Evolutionary conservation across 2,888 invertebrate species (phyloP).

Genomic region (Amphiduros pacificus): DNA sequence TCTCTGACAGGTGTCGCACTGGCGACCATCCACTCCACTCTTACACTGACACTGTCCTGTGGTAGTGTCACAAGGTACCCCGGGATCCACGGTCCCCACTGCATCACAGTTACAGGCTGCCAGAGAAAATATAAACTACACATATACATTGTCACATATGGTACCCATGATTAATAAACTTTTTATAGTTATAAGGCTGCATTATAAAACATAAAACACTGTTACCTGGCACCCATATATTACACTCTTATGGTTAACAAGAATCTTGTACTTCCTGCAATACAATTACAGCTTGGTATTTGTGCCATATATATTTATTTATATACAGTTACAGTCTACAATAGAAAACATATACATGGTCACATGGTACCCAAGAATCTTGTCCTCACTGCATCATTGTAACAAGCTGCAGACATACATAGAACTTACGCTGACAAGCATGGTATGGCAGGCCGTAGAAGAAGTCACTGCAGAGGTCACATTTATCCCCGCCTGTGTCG

Average conservation of each 20-base stretch:
- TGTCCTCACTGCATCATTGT: background rate
- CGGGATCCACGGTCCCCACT: conserved; percentile 59
- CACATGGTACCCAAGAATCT: too few species aligned
- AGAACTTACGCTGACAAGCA: conserved; percentile 36
- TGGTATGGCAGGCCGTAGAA: conserved; percentile 38
- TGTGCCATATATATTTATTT: too few species aligned
- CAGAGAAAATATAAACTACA: background rate
- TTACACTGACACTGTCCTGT: conserved; percentile 45
- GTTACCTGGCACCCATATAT: too few species aligned
- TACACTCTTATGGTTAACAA: too few species aligned
- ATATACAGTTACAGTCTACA: too few species aligned
- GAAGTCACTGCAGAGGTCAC: conserved; percentile 33
- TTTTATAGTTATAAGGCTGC: too few species aligned
- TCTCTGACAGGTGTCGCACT: conserved; percentile 39
- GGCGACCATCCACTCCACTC: conserved; percentile 44
- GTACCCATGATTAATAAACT: too few species aligned
- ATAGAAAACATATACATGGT: too few species aligned
- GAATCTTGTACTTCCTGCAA: too few species aligned
- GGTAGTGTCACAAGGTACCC: conserved; percentile 39
- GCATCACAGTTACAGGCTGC: conserved; percentile 68
- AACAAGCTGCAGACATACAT: background rate
- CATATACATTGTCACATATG: background rate
- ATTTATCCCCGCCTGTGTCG: conserved; percentile 25
- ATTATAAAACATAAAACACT: too few species aligned
- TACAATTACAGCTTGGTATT: too few species aligned